A percentile compares a stretch with the other conserved stretches of the same genome.
Evolutionary conservation across 2,113 vertebrate genomes (phyloP).

Genomic region (Psittacara wagleri): DNA sequence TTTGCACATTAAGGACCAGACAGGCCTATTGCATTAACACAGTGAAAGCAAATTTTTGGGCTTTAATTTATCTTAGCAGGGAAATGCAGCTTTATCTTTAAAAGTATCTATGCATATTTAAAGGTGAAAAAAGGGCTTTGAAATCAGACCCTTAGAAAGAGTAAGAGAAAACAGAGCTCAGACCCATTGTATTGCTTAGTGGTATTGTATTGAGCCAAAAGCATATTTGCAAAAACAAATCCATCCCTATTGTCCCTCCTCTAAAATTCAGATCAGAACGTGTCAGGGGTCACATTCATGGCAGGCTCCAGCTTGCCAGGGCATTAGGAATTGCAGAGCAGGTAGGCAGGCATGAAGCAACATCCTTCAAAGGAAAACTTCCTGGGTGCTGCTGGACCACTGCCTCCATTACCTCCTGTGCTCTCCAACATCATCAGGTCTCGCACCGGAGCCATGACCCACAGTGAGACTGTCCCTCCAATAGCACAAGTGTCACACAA

Average conservation of each 20-base stretch:
- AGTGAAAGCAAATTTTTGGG: fast-evolving
- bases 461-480: background rate
- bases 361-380: background rate
- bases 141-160: background rate
- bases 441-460: background rate
- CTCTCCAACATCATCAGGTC: background rate
- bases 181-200: background rate
- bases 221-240: background rate
- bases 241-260: background rate
- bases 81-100: background rate
- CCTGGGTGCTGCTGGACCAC: background rate
- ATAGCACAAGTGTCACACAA: background rate
- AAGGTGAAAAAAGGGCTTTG: background rate
- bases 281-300: background rate
- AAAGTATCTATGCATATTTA: background rate
- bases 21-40: background rate
- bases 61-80: constrained; percentile 2
- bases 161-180: background rate
- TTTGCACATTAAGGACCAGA: background rate
- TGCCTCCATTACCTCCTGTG: background rate
- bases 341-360: background rate
- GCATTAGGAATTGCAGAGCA: background rate
- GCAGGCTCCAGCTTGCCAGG: background rate
- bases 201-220: background rate
- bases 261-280: background rate